Percentiles rank a stretch among this genome's conserved stretches.
Conservation (phyloP, 2,113 vertebrate genomes). For the Ceyx cyanopectus region DNA sequence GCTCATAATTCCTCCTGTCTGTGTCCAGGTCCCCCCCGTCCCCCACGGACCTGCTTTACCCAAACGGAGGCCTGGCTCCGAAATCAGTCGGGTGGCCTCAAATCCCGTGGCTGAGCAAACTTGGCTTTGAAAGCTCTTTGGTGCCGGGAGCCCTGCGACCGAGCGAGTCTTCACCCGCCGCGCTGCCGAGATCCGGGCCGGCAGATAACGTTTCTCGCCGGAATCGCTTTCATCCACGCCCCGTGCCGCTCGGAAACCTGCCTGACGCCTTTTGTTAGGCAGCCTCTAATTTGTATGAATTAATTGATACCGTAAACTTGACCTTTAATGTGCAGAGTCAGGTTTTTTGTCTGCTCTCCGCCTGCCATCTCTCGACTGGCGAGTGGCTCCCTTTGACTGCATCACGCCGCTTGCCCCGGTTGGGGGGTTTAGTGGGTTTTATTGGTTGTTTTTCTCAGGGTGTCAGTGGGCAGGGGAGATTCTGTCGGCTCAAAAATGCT, state of each 20-base stretch:
- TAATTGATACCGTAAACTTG: not conserved
- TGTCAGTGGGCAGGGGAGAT: not conserved
- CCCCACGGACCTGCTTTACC: not conserved
- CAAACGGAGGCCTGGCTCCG: not conserved
- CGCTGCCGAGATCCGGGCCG: not conserved
- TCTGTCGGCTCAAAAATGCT: not conserved
- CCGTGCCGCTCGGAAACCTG: fast-evolving
- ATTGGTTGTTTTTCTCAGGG: not conserved
- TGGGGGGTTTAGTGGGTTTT: not conserved
- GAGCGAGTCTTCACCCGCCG: not conserved
- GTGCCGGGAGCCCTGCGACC: not conserved
- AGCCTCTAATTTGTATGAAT: not conserved
- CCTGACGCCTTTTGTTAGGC: fast-evolving
- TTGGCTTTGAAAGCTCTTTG: not conserved
- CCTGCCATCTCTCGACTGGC: not conserved
- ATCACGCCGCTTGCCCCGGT: not conserved
- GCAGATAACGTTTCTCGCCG: not conserved
- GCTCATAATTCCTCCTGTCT: not conserved
- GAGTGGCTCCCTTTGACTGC: not conserved
- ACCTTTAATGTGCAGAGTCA: not conserved
- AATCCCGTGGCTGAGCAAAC: not conserved
- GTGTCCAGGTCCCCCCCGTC: not conserved
- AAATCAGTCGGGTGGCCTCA: not conserved
- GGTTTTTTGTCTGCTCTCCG: not conserved
- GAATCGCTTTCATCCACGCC: fast-evolving